Conservation (phyloP, 2,888 invertebrate species). For the Acronicta psi region DNA sequence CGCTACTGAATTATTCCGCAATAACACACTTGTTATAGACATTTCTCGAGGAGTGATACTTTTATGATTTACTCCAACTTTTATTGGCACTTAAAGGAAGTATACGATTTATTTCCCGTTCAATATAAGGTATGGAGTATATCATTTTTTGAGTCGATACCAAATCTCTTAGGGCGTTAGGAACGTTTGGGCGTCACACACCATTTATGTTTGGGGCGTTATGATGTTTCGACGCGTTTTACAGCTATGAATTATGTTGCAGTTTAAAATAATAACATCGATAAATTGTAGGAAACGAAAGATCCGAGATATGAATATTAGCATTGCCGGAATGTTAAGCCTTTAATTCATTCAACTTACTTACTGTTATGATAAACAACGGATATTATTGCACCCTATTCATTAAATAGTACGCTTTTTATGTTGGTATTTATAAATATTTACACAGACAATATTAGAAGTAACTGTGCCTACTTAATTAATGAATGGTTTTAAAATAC, state of each 20-base stretch:
- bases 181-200: conserved; percentile 77
- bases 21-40: conserved; percentile 89
- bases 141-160: conserved; percentile 84
- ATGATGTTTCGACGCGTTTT: conserved; percentile 59
- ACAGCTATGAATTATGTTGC: conserved; percentile 51
- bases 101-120: conserved; percentile 88
- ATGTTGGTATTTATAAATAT: background rate
- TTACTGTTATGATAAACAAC: too few species aligned
- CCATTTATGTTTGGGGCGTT: conserved; percentile 71
- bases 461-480: conserved; percentile 39
- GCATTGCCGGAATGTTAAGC: too few species aligned
- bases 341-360: too few species aligned
- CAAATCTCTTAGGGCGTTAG: conserved; percentile 75
- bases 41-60: conserved; percentile 87
- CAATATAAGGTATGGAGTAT: conserved; percentile 86
- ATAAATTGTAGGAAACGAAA: conserved; percentile 25
- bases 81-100: conserved; percentile 89
- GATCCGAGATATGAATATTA: conserved; percentile 23
- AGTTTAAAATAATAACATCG: conserved; percentile 53
- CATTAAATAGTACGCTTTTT: too few species aligned
- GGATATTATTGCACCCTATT: too few species aligned
- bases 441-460: conserved; percentile 15
- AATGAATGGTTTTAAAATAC: conserved; percentile 40
- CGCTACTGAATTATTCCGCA: conserved; percentile 88
- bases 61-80: conserved; percentile 89